phyloP scores from a whole-genome alignment of 1,140 invertebrate genomes.

The Pseudachorutes palmiensis region DNA sequence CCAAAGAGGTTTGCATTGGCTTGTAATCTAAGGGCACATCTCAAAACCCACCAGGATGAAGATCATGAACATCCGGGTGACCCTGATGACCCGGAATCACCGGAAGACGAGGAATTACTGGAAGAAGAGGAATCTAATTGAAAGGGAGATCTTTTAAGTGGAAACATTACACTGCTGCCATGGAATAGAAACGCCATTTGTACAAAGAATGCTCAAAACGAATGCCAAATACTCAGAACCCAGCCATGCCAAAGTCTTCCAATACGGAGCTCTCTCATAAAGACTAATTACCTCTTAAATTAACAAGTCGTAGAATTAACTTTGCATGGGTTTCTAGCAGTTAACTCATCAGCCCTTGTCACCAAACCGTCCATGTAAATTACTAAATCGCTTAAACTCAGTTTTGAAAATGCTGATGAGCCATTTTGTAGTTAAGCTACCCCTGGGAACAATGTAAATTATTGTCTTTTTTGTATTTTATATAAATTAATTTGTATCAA shows the following conservation, averaged over 20 bases:
- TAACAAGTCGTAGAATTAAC: not conserved
- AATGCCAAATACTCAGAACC: conserved; percentile 3
- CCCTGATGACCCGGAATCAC: not conserved
- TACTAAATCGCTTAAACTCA: too few relatives aligned
- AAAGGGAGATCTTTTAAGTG: not conserved
- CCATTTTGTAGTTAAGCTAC: too few relatives aligned
- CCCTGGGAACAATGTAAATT: too few relatives aligned
- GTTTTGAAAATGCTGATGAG: too few relatives aligned
- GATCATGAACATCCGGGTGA: not conserved
- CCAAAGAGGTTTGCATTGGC: conserved; percentile 49
- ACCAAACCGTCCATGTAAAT: too few relatives aligned
- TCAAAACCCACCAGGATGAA: conserved; percentile 45
- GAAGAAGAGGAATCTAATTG: not conserved
- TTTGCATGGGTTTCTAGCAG: too few relatives aligned
- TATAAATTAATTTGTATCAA: too few relatives aligned
- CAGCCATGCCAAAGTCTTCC: not conserved
- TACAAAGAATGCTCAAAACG: conserved; percentile 10
- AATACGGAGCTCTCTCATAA: not conserved
- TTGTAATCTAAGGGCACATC: conserved; percentile 49
- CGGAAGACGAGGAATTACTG: conserved; percentile 1
- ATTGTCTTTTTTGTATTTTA: too few relatives aligned
- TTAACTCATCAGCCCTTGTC: too few relatives aligned
- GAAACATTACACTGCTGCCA: not conserved
- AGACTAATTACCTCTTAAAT: not conserved
- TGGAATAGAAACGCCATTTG: not conserved